Evolutionary conservation across 2,888 invertebrate species (phyloP).

Genomic region (Byasa hedistus): DNA sequence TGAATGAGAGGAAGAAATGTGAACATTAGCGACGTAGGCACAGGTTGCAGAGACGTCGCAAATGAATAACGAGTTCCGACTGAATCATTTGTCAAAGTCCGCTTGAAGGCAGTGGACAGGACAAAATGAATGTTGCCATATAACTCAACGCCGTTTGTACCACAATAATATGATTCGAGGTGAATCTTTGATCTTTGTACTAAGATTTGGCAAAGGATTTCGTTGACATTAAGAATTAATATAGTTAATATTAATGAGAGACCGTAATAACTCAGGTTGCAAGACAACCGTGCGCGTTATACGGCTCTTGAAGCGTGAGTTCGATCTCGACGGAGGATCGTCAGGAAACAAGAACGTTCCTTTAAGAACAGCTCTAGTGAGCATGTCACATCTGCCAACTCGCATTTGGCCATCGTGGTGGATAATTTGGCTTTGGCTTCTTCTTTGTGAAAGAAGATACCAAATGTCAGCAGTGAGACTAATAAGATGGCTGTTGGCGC

Average conservation of each 20-base stretch:
- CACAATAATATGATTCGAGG: conserved; percentile 9
- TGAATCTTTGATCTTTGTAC: conserved; percentile 7
- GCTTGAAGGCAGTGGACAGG: conserved; percentile 47
- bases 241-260: background rate
- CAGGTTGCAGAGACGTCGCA: conserved; percentile 65
- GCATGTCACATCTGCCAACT: too few species aligned
- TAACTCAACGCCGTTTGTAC: conserved; percentile 23
- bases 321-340: too few species aligned
- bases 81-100: conserved; percentile 74
- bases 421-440: too few species aligned
- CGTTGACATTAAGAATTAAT: background rate
- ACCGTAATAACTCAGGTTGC: too few species aligned
- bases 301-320: too few species aligned
- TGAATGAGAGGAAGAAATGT: conserved; percentile 44
- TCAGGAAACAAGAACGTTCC: too few species aligned
- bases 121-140: conserved; percentile 50
- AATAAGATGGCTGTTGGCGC: too few species aligned
- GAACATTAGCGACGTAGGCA: conserved; percentile 48
- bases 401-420: too few species aligned
- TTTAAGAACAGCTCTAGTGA: too few species aligned
- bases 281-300: too few species aligned
- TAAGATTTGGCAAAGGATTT: conserved; percentile 7
- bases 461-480: too few species aligned
- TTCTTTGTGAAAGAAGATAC: too few species aligned
- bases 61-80: conserved; percentile 71